phyloP scores from a whole-genome alignment of 1,140 invertebrate genomes.

The Spodoptera litura region DNA sequence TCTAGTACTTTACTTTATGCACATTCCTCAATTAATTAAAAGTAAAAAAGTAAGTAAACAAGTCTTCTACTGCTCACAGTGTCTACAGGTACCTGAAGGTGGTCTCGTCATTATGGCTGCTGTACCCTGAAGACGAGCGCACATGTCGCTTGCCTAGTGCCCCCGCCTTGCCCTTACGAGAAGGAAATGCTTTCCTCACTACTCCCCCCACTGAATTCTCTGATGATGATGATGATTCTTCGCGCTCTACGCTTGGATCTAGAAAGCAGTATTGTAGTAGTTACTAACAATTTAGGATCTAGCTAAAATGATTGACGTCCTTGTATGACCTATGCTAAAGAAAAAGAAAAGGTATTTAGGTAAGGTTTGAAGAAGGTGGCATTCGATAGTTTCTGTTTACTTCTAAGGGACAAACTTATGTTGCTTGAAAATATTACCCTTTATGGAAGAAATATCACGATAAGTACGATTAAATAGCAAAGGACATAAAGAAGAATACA shows the following conservation, averaged over 20 bases:
- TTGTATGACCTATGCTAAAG: too few species aligned
- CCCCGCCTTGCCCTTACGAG: constrained; percentile 88
- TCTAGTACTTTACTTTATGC: background rate
- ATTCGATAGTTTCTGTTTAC: too few species aligned
- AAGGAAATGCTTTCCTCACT: constrained; percentile 88
- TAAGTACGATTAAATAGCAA: too few species aligned
- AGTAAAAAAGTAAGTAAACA: constrained; percentile 19
- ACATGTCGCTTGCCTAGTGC: constrained; percentile 88
- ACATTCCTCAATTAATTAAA: background rate
- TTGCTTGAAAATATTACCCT: too few species aligned
- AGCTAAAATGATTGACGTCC: too few species aligned
- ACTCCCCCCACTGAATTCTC: constrained; percentile 89
- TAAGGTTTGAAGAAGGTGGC: too few species aligned
- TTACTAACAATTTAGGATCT: background rate
- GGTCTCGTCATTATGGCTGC: constrained; percentile 92
- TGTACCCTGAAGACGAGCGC: constrained; percentile 91
- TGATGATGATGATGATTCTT: constrained; percentile 91
- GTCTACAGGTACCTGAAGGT: constrained; percentile 89
- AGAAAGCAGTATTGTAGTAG: background rate
- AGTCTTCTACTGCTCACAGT: constrained; percentile 37
- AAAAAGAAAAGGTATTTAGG: too few species aligned
- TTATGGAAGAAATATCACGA: too few species aligned
- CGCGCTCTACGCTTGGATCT: constrained; percentile 86
- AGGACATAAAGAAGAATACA: too few species aligned
- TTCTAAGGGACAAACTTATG: too few species aligned